Percentiles rank a stretch among this genome's conserved stretches.
These are phyloP conservation scores for Pollimyrus isidori DNA, from an alignment of 2,113 vertebrate species.

Conservation along the genomic window DNA sequence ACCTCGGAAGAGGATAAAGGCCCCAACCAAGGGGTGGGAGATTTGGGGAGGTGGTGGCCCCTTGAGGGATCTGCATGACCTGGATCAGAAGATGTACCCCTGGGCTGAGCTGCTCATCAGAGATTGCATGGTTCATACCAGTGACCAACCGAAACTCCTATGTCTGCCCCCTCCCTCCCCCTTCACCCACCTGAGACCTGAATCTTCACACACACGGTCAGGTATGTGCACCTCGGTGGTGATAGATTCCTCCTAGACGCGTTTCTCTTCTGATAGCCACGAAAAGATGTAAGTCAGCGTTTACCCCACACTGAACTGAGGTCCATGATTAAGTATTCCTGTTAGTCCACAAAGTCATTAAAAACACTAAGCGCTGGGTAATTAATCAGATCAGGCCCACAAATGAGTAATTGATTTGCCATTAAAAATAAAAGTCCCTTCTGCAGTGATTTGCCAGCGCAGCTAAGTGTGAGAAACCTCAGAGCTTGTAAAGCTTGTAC, in stretches of 20 bases:
- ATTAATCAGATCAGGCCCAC: conserved; percentile 39
- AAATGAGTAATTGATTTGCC: conserved; percentile 51
- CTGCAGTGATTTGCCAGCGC: conserved; percentile 18
- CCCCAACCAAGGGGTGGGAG: background rate
- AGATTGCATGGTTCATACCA: background rate
- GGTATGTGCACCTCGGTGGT: background rate
- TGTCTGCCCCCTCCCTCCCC: background rate
- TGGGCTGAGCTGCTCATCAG: background rate
- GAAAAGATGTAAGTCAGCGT: conserved; percentile 37
- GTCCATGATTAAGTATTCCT: conserved; percentile 44
- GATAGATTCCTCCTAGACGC: conserved; percentile 26
- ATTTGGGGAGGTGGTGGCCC: background rate
- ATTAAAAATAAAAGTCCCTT: conserved; percentile 41
- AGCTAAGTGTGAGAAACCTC: conserved; percentile 4
- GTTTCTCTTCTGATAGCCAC: conserved; percentile 9
- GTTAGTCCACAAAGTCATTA: conserved; percentile 43
- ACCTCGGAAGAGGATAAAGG: background rate
- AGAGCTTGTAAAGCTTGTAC: conserved; percentile 2
- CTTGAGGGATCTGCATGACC: background rate
- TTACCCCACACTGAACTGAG: conserved; percentile 31
- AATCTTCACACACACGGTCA: background rate
- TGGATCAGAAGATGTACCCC: background rate
- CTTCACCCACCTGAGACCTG: background rate
- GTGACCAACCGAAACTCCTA: background rate
- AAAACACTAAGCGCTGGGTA: conserved; percentile 45